phyloP scores from a whole-genome alignment of 2,113 vertebrate genomes.

The Plotosus lineatus region DNA sequence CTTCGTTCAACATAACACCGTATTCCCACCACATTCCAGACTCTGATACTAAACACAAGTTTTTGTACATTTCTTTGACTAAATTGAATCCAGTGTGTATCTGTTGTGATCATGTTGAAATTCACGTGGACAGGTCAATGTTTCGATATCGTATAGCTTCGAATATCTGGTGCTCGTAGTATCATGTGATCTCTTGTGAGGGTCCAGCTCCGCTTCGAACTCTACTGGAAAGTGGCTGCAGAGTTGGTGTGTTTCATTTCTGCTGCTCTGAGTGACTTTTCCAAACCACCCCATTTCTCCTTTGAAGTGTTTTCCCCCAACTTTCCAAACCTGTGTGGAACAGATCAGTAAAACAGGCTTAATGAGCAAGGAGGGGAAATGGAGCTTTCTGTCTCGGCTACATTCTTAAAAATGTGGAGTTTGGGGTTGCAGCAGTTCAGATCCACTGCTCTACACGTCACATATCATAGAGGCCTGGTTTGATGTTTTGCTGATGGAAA shows the following conservation, averaged over 20 bases:
- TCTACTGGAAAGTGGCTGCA: not conserved
- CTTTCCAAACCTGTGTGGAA: not conserved
- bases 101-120: no score
- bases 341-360: not conserved
- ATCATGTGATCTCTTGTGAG: no score
- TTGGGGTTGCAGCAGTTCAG: not conserved
- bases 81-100: no score
- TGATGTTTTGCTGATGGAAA: not conserved
- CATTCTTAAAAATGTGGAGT: not conserved
- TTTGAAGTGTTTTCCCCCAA: not conserved
- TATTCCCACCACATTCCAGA: no score
- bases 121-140: no score
- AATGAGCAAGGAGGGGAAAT: not conserved
- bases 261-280: not conserved
- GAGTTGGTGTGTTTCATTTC: no score
- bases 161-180: no score
- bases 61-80: no score
- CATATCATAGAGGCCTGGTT: not conserved
- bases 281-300: not conserved
- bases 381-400: not conserved
- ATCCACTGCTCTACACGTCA: not conserved
- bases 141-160: no score
- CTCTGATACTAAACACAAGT: no score
- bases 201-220: no score
- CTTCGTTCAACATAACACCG: no score